Conservation (phyloP, 1,140 invertebrate species). For the Phymorhynchus buccinoides region DNA sequence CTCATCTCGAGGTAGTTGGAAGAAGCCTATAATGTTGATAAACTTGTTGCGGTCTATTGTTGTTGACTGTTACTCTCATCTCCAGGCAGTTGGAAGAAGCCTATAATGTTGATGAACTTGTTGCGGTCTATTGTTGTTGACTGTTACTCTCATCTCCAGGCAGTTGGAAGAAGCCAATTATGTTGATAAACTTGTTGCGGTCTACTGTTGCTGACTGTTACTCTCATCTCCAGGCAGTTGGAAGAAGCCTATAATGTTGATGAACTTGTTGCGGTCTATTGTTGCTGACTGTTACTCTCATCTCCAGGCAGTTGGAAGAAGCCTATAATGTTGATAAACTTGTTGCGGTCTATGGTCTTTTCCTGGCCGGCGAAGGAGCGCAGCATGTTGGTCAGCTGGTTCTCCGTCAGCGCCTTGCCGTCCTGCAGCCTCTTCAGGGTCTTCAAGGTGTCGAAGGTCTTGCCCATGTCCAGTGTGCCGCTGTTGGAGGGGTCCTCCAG, state of each 20-base stretch:
- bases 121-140: too few relatives aligned
- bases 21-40: too few relatives aligned
- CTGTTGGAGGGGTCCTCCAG: constrained; percentile 42
- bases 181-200: too few relatives aligned
- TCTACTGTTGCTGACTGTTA: too few relatives aligned
- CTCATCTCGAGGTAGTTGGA: too few relatives aligned
- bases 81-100: too few relatives aligned
- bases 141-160: neutral
- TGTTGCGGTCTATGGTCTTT: constrained; percentile 49
- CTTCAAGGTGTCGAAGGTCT: constrained; percentile 43
- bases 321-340: constrained; percentile 50
- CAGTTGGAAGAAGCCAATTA: too few relatives aligned
- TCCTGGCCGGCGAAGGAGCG: constrained; percentile 43
- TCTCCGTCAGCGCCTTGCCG: constrained; percentile 34
- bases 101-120: too few relatives aligned
- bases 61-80: too few relatives aligned
- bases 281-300: constrained; percentile 42
- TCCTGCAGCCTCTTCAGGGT: constrained; percentile 46
- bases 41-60: too few relatives aligned
- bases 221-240: constrained; percentile 17
- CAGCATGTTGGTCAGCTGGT: constrained; percentile 47
- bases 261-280: constrained; percentile 52
- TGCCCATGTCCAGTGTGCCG: constrained; percentile 43
- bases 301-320: neutral
- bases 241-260: constrained; percentile 43